Evolutionary conservation across 2,797 vertebrate genomes (phyloP).

Genomic region (Pterois miles): DNA sequence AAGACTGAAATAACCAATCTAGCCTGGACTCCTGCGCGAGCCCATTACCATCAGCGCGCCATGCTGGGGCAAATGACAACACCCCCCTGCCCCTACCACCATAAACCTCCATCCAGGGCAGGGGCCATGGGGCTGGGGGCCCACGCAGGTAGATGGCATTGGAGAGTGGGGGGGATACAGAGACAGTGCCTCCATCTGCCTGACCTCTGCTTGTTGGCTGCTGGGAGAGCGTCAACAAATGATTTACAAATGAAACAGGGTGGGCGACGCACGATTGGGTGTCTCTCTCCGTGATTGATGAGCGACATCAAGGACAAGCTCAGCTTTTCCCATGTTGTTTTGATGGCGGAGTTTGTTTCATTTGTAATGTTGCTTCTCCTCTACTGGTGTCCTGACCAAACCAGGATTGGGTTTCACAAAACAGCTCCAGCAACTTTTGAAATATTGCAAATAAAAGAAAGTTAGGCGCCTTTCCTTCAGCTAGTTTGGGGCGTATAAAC

Average conservation of each 20-base stretch:
- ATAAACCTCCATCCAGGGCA: slow-evolving; percentile 56
- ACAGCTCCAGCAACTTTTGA: too few relatives aligned
- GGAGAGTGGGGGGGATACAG: background rate
- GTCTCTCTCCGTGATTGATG: slow-evolving; percentile 53
- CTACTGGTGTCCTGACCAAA: background rate
- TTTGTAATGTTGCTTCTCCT: background rate
- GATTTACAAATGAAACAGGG: slow-evolving; percentile 58
- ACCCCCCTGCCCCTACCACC: slow-evolving; percentile 67
- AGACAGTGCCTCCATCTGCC: slow-evolving; percentile 51
- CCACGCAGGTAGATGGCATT: slow-evolving; percentile 86
- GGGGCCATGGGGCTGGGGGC: slow-evolving; percentile 45
- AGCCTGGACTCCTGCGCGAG: slow-evolving; percentile 90
- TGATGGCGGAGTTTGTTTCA: background rate
- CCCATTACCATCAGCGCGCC: slow-evolving; percentile 93
- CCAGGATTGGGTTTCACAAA: too few relatives aligned
- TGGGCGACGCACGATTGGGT: slow-evolving; percentile 17
- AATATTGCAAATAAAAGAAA: too few relatives aligned
- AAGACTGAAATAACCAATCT: slow-evolving; percentile 95
- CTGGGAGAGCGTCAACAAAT: slow-evolving; percentile 64
- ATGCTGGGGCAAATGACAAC: slow-evolving; percentile 88
- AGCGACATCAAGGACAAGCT: slow-evolving; percentile 47
- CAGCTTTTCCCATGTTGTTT: background rate
- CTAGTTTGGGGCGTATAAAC: too few relatives aligned
- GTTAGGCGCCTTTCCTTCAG: too few relatives aligned
- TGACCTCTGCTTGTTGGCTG: slow-evolving; percentile 70